Base-by-base conservation (phyloP, 2,113 vertebrate genomes). In the Clinocottus analis region DNA sequence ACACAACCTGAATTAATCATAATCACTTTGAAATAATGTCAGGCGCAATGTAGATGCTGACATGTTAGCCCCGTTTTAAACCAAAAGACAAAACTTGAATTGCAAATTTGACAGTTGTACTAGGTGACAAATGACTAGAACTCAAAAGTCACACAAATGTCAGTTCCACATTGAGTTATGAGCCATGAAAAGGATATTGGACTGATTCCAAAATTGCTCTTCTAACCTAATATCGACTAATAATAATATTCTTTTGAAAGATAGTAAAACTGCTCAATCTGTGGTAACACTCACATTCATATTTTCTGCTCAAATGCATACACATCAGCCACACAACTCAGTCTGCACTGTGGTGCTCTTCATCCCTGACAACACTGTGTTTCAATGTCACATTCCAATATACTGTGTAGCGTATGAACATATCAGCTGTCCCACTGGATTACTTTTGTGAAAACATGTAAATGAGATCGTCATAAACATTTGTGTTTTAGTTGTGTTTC, bases 401-500 rank as follows among this genome's bases (percentile, higher is more conserved):
- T 43, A 58, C 21, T 84, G n/a, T n/a, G 33, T 66, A 49, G 51
- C 49, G 7, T 31, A n/a, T 33, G 29, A 62, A 41, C 62, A 35
- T 33, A 19, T 49, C 29, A 45, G 17, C 16, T 27, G n/a, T 77
- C 39, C 3, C 33, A 2, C 39, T 69, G 35, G 43, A 72, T 83
- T 51, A 33, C 63, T 21, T 74, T 51, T 66, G 69, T 66, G 31
- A 70, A 68, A 80, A 81, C 47, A 47, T 76, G 35, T 75, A 67
- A 82, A 77, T 76, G 64, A 62, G 72, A 71, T 13, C 75, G 66
- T 76, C 63, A 80, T 80, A 72, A 79, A 83, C 68, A 70, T 67
- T 39, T 84, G 74, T 89, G 72, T 83, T 80, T 75, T 80, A 68
- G 72, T 43, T 82, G 64, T 85, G 86, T 85, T 85, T 83, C 27